A percentile compares a stretch with the other conserved stretches of the same genome.
phyloP scores from a whole-genome alignment of 2,888 invertebrate genomes.

The Spatulosminthurus flaviceps region DNA sequence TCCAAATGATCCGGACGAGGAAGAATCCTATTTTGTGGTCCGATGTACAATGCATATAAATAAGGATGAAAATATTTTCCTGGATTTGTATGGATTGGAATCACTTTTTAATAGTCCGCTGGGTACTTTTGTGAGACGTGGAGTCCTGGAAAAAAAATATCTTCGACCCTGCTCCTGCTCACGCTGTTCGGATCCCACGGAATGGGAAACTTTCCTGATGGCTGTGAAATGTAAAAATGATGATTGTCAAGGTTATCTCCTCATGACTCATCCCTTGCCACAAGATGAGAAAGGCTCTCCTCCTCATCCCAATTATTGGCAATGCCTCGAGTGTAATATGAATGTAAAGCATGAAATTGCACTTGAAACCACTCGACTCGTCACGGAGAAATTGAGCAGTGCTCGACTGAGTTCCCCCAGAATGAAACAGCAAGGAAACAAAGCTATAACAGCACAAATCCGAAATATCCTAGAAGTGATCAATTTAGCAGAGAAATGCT shows the following conservation, averaged over 20 bases:
- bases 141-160: slow-evolving; percentile 15
- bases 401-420: background rate
- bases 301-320: background rate
- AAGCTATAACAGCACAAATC: slow-evolving; percentile 1
- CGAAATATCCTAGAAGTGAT: slow-evolving; percentile 8
- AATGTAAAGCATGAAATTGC: background rate
- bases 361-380: background rate
- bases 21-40: slow-evolving; percentile 27
- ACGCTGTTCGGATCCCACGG: slow-evolving; percentile 27
- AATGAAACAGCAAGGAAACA: background rate
- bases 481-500: background rate
- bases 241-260: slow-evolving; percentile 2
- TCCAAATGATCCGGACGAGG: slow-evolving; percentile 34
- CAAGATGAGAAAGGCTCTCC: background rate
- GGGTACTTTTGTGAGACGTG: slow-evolving; percentile 24
- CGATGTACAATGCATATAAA: slow-evolving; percentile 22
- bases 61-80: slow-evolving; percentile 34
- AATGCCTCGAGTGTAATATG: background rate
- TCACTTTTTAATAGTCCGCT: slow-evolving; percentile 28
- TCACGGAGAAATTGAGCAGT: background rate
- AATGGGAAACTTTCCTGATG: slow-evolving; percentile 25
- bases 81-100: slow-evolving; percentile 29
- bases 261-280: background rate
- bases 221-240: slow-evolving; percentile 27
- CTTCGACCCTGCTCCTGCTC: slow-evolving; percentile 30